A percentile compares a stretch with the other conserved stretches of the same genome.
Evolutionary conservation across 2,113 vertebrate genomes (phyloP).

Genomic region (Oenanthe oenanthe): DNA sequence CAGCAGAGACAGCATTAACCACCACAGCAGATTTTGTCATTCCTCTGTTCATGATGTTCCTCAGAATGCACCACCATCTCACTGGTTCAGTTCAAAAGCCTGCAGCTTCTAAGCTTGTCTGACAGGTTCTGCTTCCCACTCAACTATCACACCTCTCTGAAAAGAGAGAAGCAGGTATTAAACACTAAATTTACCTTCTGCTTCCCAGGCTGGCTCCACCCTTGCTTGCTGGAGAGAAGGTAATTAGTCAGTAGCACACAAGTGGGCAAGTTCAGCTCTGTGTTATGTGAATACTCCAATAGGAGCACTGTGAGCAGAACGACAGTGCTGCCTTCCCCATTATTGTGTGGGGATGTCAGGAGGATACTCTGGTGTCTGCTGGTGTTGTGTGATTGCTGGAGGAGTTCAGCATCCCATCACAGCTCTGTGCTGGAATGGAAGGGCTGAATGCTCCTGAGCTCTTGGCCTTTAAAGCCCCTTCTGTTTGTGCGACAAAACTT

Average conservation of each 20-base stretch:
- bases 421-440: background rate
- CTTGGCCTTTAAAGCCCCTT: background rate
- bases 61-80: background rate
- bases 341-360: fast-evolving
- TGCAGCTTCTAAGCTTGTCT: constrained; percentile 2
- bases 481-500: background rate
- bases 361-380: background rate
- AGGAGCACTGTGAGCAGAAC: background rate
- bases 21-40: background rate
- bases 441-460: background rate
- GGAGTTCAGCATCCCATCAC: background rate
- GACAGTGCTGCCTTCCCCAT: background rate
- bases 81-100: background rate
- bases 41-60: background rate
- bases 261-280: background rate
- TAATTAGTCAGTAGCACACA: background rate
- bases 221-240: background rate
- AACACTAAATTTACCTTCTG: background rate
- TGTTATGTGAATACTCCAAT: background rate
- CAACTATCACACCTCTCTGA: constrained; percentile 1
- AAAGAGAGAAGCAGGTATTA: constrained; percentile 10
- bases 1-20: background rate
- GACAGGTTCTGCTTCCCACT: constrained; percentile 43
- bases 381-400: background rate
- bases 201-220: constrained; percentile 17